Base-by-base conservation (phyloP, 2,888 invertebrate species). In the Unio delphinus region DNA sequence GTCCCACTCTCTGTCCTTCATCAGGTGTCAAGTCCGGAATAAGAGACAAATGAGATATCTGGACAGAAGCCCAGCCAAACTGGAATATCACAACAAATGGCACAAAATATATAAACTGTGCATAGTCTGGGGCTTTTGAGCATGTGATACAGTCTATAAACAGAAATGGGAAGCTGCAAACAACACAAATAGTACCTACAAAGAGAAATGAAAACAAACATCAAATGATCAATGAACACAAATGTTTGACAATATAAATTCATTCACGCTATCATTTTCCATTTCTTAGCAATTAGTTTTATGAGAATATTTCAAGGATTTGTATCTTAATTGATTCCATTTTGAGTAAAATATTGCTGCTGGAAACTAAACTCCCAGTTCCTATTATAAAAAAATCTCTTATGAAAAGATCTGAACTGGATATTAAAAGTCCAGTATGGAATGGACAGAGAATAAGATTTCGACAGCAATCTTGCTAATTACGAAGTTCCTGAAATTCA, bases 11-110 rank as follows among this genome's bases (percentile, higher is more conserved):
- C 65, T 90, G 90, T 18, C 83, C 70, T 54, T 88, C 86, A 73
- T 87, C 80, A 4, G 84, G 76, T 11, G 91, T 90, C 28, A 91
- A 85, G 72, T 90, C 90, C 0, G 96, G 95, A 83, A 97, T 96
- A 64, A 97, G 92, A 23, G 96, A 94, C 73, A 97, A 92, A 89
- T 97, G 97, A 30, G 96, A 95, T 84, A 97, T 96, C 91, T 97
- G 97, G 0, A 95, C 94, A 0, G 95, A 91, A 6, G 97, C 96
- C 97, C 97, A 97, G 23, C 97, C 97, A 90, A 97, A 95, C 92
- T 97, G 96, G 86, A 97, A 90, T n/a, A 90, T 93, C 76, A 91
- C 86, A 20, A 92, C 91, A 74, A 92, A 90, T 45, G 91, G 91
- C 3, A 90, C 85, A 77, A 90, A 92, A 83, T 91, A 92, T 5